Evolutionary conservation across 1,140 invertebrate genomes (phyloP).

Genomic region (Drosophila virilis): DNA sequence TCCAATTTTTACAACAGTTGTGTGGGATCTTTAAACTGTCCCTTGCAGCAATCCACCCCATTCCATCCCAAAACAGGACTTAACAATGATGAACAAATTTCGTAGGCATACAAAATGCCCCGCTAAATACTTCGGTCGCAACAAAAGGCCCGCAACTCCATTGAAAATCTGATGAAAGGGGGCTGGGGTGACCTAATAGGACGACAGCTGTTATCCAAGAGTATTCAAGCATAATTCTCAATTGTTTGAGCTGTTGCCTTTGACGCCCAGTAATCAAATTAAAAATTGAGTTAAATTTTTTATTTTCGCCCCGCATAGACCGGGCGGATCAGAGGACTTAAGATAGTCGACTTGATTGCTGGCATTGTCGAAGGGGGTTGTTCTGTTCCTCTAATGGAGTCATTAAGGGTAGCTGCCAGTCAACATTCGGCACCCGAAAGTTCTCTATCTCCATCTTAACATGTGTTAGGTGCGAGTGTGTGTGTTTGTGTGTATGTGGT

Average conservation of each 20-base stretch:
- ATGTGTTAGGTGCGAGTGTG: constrained; percentile 14
- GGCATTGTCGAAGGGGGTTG: constrained; percentile 48
- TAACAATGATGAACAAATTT: constrained; percentile 64
- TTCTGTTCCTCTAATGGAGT: constrained; percentile 64
- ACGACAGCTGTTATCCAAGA: constrained; percentile 60
- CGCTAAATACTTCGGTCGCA: constrained; percentile 34
- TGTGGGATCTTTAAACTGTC: constrained; percentile 44
- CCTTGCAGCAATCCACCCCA: not conserved
- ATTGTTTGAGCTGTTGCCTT: constrained; percentile 71
- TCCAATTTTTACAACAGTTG: constrained; percentile 79
- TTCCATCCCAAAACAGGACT: constrained; percentile 26
- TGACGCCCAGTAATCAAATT: constrained; percentile 66
- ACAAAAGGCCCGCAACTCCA: constrained; percentile 37
- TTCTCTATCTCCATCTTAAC: constrained; percentile 25
- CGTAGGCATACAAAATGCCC: constrained; percentile 33
- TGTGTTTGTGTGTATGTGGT: constrained; percentile 52
- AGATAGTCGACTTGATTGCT: constrained; percentile 50
- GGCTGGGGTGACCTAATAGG: constrained; percentile 27
- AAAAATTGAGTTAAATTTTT: constrained; percentile 56
- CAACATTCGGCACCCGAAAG: constrained; percentile 13
- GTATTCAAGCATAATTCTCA: constrained; percentile 52
- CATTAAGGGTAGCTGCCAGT: constrained; percentile 64
- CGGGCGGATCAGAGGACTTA: constrained; percentile 12
- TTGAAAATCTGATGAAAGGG: constrained; percentile 20
- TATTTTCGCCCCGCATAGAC: constrained; percentile 22